phyloP scores from a whole-genome alignment of 2,888 invertebrate genomes.

The Melanargia galathea region DNA sequence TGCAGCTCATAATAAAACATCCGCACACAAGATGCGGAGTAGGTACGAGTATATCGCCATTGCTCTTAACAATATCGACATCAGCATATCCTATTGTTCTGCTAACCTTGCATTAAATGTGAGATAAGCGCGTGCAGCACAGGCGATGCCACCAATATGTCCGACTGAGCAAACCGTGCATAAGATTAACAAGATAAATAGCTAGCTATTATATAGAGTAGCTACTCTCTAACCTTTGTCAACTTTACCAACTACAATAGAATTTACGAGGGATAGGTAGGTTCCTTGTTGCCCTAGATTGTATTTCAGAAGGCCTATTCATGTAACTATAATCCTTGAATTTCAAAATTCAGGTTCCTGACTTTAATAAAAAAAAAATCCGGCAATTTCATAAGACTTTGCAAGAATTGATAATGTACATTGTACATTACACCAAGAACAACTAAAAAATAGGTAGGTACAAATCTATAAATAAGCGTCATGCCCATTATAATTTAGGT shows the following conservation, averaged over 20 bases:
- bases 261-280: not conserved
- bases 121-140: slow-evolving; percentile 60
- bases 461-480: too few species aligned
- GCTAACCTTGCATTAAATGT: slow-evolving; percentile 58
- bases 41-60: slow-evolving; percentile 24
- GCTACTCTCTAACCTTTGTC: slow-evolving; percentile 48
- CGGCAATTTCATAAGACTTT: too few species aligned
- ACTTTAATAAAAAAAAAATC: too few species aligned
- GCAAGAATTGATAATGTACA: too few species aligned
- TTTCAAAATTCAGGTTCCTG: not conserved
- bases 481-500: too few species aligned
- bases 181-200: slow-evolving; percentile 61
- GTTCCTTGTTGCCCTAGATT: not conserved
- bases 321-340: not conserved
- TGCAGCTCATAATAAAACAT: not conserved
- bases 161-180: slow-evolving; percentile 52
- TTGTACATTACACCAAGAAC: too few species aligned
- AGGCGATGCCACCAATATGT: slow-evolving; percentile 42
- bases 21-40: slow-evolving; percentile 20
- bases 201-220: too few species aligned
- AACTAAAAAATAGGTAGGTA: too few species aligned
- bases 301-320: not conserved
- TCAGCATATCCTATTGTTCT: slow-evolving; percentile 39
- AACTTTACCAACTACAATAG: slow-evolving; percentile 14
- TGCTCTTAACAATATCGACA: slow-evolving; percentile 35